Base-by-base conservation (phyloP, 1,140 invertebrate genomes). In the Psix sp. region DNA sequence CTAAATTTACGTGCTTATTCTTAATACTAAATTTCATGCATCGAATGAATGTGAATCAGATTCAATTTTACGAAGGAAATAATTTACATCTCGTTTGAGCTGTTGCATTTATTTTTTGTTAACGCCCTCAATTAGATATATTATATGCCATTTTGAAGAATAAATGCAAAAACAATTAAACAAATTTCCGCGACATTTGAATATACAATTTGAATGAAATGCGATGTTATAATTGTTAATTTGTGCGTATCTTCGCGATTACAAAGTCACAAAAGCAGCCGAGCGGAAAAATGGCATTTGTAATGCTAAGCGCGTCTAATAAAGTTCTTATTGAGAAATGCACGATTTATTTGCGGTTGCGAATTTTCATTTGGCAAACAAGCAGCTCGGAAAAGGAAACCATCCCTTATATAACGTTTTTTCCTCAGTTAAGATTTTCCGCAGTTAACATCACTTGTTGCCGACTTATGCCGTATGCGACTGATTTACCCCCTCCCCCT, bases 391-490 rank as follows among this genome's bases (percentile, higher is more conserved):
- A 49, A 78, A 83, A 79, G 74, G 78, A 76, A 65, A 73, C 71
- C 63, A 63, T 79, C 79, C 76, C 84, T 82, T 82, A 78, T 82
- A 72, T 80, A 83, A 83, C 80, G 67, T 70, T 57, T 68, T 63
- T 59, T 52, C 63, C 59, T 57, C 52, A 36, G 78, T 80, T 77
- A 82, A 82, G 67, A 81, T 83, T 84, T 82, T 77, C 72, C 51
- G 59, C 73, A 65, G 67, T 59, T 51, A 38, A 36, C 71, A 66
- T 57, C 56, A 67, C 52, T 72, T 68, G 75, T 74, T 74, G 54
- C 45, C 38, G n/a, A 57, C 38, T 43, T 48, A 10, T 14, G 33
- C 56, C 43, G 29, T 29, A 10, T 29, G n/a, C n/a, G n/a, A n/a
- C 60, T 35, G 36, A 71, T 71, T 66, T 62, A 6, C 36, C 15